Percentiles rank a stretch among this genome's conserved stretches.
phyloP scores from a whole-genome alignment of 1,140 invertebrate genomes.

The Drosophila kurseongensis region DNA sequence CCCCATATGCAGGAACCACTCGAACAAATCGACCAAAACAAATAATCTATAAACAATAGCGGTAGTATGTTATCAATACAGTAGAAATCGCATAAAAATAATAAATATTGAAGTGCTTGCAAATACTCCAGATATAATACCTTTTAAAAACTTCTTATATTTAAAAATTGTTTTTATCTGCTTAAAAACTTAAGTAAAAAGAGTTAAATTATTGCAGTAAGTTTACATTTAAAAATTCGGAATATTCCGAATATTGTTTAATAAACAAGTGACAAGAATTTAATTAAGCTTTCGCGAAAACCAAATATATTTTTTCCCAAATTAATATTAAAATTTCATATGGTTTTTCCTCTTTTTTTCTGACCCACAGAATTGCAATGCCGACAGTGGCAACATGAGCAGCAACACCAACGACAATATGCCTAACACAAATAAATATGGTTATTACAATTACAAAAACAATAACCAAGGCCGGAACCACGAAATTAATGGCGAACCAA shows the following conservation, averaged over 20 bases:
- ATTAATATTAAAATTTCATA: constrained; percentile 44
- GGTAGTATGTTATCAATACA: constrained; percentile 26
- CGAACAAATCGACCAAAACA: constrained; percentile 11
- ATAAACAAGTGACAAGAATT: constrained; percentile 13
- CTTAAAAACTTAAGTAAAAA: too few relatives aligned
- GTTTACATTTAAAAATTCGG: neutral
- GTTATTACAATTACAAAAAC: constrained; percentile 49
- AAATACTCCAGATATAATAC: too few relatives aligned
- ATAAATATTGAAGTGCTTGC: too few relatives aligned
- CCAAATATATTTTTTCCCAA: constrained; percentile 26
- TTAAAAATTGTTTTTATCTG: too few relatives aligned
- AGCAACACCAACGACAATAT: constrained; percentile 37
- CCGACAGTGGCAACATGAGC: constrained; percentile 22
- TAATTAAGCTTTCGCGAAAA: constrained; percentile 39
- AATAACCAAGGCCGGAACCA: constrained; percentile 44
- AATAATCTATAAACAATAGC: constrained; percentile 11
- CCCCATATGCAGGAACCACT: constrained; percentile 8
- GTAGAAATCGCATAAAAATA: neutral
- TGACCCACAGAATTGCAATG: constrained; percentile 50
- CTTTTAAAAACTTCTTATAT: neutral
- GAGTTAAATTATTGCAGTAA: too few relatives aligned
- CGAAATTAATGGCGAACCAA: constrained; percentile 53
- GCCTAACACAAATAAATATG: constrained; percentile 55
- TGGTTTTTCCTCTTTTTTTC: neutral
- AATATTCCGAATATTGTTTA: neutral